Evolutionary conservation across 2,113 vertebrate genomes (phyloP).

Genomic region (Plestiodon gilberti): DNA sequence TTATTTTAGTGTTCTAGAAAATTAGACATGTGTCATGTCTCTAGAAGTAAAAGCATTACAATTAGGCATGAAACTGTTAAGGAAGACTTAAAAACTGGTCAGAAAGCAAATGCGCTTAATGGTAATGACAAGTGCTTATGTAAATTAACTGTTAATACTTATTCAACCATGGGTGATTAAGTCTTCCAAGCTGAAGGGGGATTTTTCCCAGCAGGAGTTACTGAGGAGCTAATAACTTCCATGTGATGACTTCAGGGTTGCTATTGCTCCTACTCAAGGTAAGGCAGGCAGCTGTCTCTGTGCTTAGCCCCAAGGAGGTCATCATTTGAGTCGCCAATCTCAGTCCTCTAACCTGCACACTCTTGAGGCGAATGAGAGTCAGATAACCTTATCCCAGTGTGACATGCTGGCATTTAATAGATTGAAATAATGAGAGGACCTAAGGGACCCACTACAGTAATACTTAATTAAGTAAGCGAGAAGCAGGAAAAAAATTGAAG

Average conservation of each 20-base stretch:
- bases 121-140: conserved; percentile 70
- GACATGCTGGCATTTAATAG: conserved; percentile 61
- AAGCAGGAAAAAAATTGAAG: conserved; percentile 38
- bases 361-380: conserved; percentile 39
- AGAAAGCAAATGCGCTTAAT: conserved; percentile 70
- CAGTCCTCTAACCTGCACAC: conserved; percentile 44
- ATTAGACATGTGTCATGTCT: conserved; percentile 6
- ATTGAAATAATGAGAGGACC: conserved; percentile 64
- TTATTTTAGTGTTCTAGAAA: not conserved
- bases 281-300: conserved; percentile 35
- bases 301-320: conserved; percentile 47
- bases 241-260: conserved; percentile 37
- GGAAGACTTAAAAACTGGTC: conserved; percentile 57
- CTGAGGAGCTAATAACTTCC: conserved; percentile 45
- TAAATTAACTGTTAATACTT: conserved; percentile 66
- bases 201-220: conserved; percentile 60
- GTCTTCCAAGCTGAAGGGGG: conserved; percentile 61
- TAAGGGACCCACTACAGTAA: conserved; percentile 60
- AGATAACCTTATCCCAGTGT: conserved; percentile 39
- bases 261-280: conserved; percentile 13
- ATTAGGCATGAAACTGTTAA: conserved; percentile 64
- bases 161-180: conserved; percentile 68
- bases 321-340: conserved; percentile 35
- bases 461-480: conserved; percentile 68
- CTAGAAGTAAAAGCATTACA: conserved; percentile 9